phyloP scores from a whole-genome alignment of 2,888 invertebrate genomes.

The Prionchulus punctatus region DNA sequence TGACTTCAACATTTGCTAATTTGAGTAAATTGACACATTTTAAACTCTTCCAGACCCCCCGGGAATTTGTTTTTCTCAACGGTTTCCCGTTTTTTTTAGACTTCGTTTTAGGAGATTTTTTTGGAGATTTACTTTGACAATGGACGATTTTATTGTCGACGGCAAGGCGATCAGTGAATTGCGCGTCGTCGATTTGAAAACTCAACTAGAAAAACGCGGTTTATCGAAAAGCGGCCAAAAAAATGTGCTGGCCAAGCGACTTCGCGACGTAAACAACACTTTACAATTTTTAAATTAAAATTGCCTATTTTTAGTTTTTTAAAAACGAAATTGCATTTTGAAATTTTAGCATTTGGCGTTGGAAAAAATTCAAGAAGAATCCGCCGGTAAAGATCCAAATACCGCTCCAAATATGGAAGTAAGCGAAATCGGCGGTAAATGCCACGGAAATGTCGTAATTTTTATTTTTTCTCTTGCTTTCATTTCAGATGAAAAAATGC shows the following conservation, averaged over 20 bases:
- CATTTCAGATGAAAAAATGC: neutral
- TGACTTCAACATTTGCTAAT: too few relatives aligned
- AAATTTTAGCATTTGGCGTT: neutral
- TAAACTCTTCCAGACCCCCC: too few relatives aligned
- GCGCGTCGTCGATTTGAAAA: constrained; percentile 68
- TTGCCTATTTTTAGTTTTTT: neutral
- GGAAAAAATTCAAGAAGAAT: neutral
- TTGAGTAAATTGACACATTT: too few relatives aligned
- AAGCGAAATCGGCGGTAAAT: neutral
- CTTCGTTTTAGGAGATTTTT: neutral
- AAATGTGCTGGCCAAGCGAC: constrained; percentile 60
- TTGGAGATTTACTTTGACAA: neutral
- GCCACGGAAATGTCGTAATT: neutral
- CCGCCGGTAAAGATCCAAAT: neutral
- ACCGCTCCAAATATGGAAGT: constrained; percentile 2
- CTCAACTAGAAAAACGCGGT: constrained; percentile 68
- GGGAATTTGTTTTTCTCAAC: too few relatives aligned
- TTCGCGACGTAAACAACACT: constrained; percentile 57
- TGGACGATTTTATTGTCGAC: neutral
- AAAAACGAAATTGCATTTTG: neutral
- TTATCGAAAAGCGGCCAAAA: constrained; percentile 74
- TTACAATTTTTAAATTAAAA: neutral
- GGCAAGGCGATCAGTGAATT: constrained; percentile 56
- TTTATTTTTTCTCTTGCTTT: neutral
- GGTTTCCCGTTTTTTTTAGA: neutral